These are phyloP conservation scores for Crocodylus rhombifer DNA, from an alignment of 2,797 vertebrate genomes.

Conservation along the genomic window DNA sequence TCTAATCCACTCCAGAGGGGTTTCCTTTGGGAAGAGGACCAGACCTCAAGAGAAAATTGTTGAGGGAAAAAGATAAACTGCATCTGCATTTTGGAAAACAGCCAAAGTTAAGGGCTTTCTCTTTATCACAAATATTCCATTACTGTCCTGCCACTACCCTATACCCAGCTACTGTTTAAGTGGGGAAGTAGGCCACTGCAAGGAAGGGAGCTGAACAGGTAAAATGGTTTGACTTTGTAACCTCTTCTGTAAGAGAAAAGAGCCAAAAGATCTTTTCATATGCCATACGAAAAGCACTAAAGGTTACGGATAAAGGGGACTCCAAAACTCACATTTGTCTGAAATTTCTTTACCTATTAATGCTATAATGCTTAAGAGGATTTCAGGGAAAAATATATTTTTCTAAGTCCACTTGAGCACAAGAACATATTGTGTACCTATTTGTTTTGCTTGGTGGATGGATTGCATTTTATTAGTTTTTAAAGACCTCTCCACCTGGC, in stretches of 20 bases:
- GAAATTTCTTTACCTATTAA: not conserved
- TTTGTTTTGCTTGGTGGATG: not conserved
- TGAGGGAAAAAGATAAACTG: constrained; percentile 44
- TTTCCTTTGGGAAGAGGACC: constrained; percentile 28
- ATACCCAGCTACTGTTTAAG: not conserved
- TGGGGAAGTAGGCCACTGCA: not conserved
- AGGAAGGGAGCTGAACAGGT: not conserved
- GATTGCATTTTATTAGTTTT: not conserved
- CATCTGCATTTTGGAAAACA: constrained; percentile 49
- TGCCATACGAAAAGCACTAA: not conserved
- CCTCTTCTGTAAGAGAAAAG: not conserved
- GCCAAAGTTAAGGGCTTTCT: constrained; percentile 26
- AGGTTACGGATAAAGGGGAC: not conserved
- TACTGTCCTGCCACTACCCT: constrained; percentile 1
- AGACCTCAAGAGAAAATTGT: constrained; percentile 29
- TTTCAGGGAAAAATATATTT: not conserved
- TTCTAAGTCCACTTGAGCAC: not conserved
- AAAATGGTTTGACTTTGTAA: not conserved
- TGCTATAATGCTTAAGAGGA: not conserved
- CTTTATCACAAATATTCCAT: constrained; percentile 39
- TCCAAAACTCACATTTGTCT: not conserved
- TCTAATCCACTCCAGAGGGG: constrained; percentile 60
- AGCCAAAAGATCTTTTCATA: not conserved
- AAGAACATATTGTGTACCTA: not conserved
- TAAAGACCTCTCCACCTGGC: not conserved